A percentile compares a stretch with the other conserved stretches of the same genome.
Conservation (phyloP, 23 tunicate species). For the Corella eumyota region DNA sequence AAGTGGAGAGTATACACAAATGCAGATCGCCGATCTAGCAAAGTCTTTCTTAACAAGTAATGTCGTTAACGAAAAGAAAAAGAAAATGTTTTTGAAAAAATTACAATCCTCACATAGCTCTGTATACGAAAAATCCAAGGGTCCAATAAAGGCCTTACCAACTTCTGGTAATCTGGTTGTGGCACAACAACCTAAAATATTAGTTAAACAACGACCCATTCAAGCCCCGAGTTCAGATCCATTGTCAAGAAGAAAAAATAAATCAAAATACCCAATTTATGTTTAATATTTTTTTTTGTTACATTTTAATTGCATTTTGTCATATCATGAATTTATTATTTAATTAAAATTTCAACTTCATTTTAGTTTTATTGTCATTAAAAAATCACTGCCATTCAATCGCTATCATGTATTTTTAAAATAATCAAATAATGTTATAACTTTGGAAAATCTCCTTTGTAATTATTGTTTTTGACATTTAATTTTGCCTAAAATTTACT, state of each 20-base stretch:
- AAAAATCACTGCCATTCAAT: no score
- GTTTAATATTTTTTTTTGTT: no score
- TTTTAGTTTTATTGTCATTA: no score
- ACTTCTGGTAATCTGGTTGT: neutral
- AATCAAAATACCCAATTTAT: constrained; percentile 8
- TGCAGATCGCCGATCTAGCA: constrained; percentile 22
- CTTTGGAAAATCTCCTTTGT: no score
- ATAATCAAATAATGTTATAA: no score
- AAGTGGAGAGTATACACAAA: constrained; percentile 28
- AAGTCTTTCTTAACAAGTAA: constrained; percentile 4
- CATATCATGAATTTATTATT: no score
- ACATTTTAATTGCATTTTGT: no score
- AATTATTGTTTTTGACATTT: no score
- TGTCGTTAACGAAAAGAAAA: constrained; percentile 25
- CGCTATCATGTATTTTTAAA: no score
- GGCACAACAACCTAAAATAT: neutral
- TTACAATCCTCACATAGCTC: constrained; percentile 32
- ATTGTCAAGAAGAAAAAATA: constrained; percentile 8
- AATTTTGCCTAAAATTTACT: no score
- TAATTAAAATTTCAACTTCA: no score
- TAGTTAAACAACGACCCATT: neutral
- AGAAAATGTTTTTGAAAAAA: constrained; percentile 60
- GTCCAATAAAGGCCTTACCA: constrained; percentile 18
- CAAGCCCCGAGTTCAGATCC: constrained; percentile 17
- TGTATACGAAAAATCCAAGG: constrained; percentile 19